Evolutionary conservation across 2,888 invertebrate species (phyloP), one percentile per base, ranked within the genome.

Genomic region (Crocallis elinguaria): DNA sequence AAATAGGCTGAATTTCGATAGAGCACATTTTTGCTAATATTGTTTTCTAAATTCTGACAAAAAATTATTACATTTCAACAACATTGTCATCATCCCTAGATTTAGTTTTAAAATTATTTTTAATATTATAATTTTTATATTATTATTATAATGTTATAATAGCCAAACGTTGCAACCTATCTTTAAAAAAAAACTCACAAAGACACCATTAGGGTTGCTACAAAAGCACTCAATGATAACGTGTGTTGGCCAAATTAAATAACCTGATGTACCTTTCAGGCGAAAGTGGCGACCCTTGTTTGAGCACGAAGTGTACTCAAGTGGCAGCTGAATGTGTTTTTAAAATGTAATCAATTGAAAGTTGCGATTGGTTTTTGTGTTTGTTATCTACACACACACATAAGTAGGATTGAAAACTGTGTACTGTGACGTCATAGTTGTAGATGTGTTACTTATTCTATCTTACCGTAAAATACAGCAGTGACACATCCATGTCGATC

Each of bases 191-290:
- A 19, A 29, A 16, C 14, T 32, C 5, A 4, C 2, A n/a, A 17
- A 8, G 33, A 25, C 19, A n/a, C n/a, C n/a, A 43, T 43, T 54
- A 54, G 53, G 48, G 48, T 60, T 57, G 64, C 42, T 66, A 67
- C 69, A 67, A 69, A 69, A 71, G 71, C 77, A 70, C 73, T 79
- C 76, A 63, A 65, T 62, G 65, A 57, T 54, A 67, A 76, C 77
- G 74, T 75, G 75, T 73, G 81, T 69, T 57, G 62, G 60, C 56
- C 65, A 76, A 83, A 84, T 80, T 78, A 75, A 77, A 84, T 84
- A 80, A 81, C 66, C 44, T 39, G 33, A 41, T 17, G 45, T 32
- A 66, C 65, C 63, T 64, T 67, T 69, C 66, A 66, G 66, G 57
- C 51, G 58, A 33, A 60, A 58, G 48, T 54, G 61, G 49, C 35